Evolutionary conservation across 2,888 invertebrate species (phyloP), one percentile per base, ranked within the genome.

Genomic region (Spialia ferax): DNA sequence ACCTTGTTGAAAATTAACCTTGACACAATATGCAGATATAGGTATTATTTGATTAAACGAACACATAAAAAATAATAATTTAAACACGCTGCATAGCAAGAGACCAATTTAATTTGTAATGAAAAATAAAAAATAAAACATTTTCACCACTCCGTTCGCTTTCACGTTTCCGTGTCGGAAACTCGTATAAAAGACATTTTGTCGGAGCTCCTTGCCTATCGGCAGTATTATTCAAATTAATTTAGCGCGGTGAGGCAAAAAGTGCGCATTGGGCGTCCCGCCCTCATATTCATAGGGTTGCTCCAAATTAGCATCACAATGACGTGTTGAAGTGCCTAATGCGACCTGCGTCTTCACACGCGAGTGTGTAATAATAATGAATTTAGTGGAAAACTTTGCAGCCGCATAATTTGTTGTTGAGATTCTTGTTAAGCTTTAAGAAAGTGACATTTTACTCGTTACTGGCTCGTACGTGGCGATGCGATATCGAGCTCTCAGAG

Each of bases 281-380:
- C 86, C 89, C 87, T 86, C 91, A 89, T 91, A 91, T 93, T 92
- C 92, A 92, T 90, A 89, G 89, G 85, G 87, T 85, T 86, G 88
- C 85, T 90, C 88, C 84, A 87, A 90, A 93, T 93, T 93, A 92
- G 91, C 93, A 93, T 93, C 86, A 92, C 91, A 93, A 93, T 91
- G 91, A 93, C 91, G 89, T 89, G 91, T 88, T 84, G 84, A 86
- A 83, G 88, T 85, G 87, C 86, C 87, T 87, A 91, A 88, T 84
- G 86, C 88, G 84, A 81, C 82, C 87, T 87, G 87, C 86, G 83
- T 87, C 86, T 89, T 85, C 85, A 83, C 89, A 87, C 86, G 85
- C 85, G 87, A 84, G 50, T 54, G 82, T 85, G 84, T 86, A 85
- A 86, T 84, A 84, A 84, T 89, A 88, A 90, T 87, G 82, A 89